Evolutionary conservation across 1,140 invertebrate species (phyloP).

Genomic region (Rhopalosiphum padi): DNA sequence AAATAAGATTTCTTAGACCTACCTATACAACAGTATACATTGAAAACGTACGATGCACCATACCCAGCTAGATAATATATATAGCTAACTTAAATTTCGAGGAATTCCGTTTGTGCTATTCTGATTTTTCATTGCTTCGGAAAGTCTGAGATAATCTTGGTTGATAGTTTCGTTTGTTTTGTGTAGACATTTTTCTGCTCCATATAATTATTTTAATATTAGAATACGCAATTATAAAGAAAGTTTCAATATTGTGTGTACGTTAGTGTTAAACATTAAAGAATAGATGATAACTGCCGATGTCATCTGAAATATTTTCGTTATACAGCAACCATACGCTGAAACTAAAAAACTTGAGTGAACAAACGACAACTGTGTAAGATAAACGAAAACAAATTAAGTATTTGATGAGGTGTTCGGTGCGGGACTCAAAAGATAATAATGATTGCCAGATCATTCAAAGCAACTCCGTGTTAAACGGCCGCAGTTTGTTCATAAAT

Average conservation of each 20-base stretch:
- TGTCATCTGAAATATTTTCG: neutral
- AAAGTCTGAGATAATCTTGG: neutral
- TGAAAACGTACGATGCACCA: neutral
- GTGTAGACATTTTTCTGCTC: neutral
- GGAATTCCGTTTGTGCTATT: neutral
- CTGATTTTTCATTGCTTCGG: neutral
- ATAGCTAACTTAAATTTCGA: neutral
- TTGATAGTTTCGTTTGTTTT: neutral
- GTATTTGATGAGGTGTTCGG: neutral
- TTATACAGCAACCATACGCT: neutral
- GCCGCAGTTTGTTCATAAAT: constrained; percentile 7
- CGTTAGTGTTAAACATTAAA: neutral
- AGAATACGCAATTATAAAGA: neutral
- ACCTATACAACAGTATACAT: too few relatives aligned
- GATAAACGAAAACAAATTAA: neutral
- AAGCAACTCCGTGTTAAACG: neutral
- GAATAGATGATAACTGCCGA: neutral
- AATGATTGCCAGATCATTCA: neutral
- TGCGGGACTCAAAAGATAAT: neutral
- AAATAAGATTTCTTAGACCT: neutral
- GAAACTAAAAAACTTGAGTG: neutral
- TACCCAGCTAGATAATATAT: neutral
- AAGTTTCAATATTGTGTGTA: neutral
- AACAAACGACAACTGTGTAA: neutral
- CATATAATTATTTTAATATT: neutral